phyloP scores from a whole-genome alignment of 2,113 vertebrate species.

The Crotalus helleri region DNA sequence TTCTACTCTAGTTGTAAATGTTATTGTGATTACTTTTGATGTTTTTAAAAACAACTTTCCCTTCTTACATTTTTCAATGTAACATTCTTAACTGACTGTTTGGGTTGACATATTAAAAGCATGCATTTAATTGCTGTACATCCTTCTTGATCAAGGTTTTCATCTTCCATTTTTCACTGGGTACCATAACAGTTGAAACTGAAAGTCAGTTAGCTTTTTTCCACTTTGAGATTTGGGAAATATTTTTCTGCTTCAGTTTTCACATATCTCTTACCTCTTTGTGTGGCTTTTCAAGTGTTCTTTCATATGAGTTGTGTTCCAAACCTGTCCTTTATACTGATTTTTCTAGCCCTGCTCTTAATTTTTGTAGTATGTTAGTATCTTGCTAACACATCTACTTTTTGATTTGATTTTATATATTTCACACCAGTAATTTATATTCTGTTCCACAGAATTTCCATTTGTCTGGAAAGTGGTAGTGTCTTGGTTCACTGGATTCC shows the following conservation, averaged over 20 bases:
- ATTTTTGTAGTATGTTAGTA: not conserved
- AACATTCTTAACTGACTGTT: not conserved
- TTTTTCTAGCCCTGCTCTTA: not conserved
- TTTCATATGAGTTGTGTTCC: not conserved
- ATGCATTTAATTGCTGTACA: not conserved
- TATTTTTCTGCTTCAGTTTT: not conserved
- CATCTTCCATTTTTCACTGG: not conserved
- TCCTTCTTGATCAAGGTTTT: not conserved
- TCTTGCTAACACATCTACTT: not conserved
- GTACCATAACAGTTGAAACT: not conserved
- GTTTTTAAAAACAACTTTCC: not conserved
- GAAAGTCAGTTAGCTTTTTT: not conserved
- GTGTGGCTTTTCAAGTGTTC: not conserved
- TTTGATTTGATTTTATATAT: not conserved
- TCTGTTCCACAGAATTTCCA: not conserved
- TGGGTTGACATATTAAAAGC: not conserved
- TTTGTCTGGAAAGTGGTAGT: not conserved
- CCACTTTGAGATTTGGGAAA: not conserved
- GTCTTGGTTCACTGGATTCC: not conserved
- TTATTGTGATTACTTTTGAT: not conserved
- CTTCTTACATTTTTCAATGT: not conserved
- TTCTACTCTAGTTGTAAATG: not conserved
- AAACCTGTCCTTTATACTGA: not conserved
- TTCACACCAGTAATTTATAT: not conserved
- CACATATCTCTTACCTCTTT: not conserved